Conservation (phyloP, 2,113 vertebrate genomes). For the Kryptolebias marmoratus region DNA sequence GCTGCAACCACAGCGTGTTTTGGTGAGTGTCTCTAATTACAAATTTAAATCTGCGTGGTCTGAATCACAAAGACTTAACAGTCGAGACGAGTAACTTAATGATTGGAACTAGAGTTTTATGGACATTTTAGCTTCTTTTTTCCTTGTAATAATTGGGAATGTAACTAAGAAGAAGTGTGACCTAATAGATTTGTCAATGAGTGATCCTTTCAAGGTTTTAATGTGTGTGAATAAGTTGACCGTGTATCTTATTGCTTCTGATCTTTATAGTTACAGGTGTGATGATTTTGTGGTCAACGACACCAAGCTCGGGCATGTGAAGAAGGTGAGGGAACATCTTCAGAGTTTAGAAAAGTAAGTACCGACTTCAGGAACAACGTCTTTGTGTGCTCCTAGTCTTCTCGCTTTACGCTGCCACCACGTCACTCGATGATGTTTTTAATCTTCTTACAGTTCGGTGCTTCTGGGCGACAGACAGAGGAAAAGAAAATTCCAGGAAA, state of each 20-base stretch:
- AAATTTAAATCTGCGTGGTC: not conserved
- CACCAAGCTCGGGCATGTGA: conserved; percentile 93
- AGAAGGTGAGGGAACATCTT: conserved; percentile 95
- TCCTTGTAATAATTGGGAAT: not conserved
- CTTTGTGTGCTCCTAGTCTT: not conserved
- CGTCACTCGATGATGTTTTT: not conserved
- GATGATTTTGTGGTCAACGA: conserved; percentile 99
- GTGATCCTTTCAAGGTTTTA: not conserved
- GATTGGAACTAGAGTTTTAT: no score
- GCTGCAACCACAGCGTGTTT: conserved; percentile 95
- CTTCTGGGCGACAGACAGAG: conserved; percentile 89
- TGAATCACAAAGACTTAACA: not conserved
- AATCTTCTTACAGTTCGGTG: conserved; percentile 82
- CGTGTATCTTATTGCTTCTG: conserved; percentile 18
- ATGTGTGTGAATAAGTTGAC: not conserved
- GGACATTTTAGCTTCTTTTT: not conserved
- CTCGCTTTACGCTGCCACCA: not conserved
- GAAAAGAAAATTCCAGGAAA: conserved; percentile 94
- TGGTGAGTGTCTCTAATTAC: conserved; percentile 83
- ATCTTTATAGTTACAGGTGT: conserved; percentile 91
- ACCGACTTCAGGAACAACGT: not conserved
- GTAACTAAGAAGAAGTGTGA: not conserved
- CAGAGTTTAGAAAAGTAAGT: conserved; percentile 98
- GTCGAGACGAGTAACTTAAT: not conserved
- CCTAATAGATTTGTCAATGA: not conserved